These are phyloP conservation scores for Damaliscus lunatus DNA, from an alignment of 2,113 vertebrate species.

Conservation along the genomic window DNA sequence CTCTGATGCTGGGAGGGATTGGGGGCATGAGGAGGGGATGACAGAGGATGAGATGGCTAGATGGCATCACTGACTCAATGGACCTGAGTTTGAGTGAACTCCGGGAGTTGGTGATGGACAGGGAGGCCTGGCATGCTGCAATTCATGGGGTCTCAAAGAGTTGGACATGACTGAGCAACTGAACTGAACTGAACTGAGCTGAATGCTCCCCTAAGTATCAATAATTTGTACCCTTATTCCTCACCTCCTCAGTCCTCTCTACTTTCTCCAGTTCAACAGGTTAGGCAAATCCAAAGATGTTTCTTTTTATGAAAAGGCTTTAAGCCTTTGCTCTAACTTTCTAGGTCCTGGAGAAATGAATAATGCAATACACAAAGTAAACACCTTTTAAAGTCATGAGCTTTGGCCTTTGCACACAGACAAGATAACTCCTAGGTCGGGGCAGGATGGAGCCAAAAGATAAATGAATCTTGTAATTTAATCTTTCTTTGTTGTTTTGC, in stretches of 20 bases:
- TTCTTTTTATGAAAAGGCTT: neutral
- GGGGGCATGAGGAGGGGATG: no score
- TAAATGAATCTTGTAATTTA: neutral
- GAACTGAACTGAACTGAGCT: no score
- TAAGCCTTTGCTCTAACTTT: neutral
- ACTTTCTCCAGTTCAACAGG: neutral
- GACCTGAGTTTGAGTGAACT: no score
- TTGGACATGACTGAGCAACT: no score
- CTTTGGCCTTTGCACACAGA: neutral
- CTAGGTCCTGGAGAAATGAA: neutral
- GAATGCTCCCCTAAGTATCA: neutral
- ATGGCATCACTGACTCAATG: no score
- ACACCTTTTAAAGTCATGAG: neutral
- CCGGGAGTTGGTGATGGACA: no score
- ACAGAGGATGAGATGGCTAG: no score
- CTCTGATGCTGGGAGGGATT: no score
- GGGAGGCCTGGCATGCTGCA: no score
- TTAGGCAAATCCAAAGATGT: neutral
- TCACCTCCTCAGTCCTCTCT: neutral
- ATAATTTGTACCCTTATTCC: neutral
- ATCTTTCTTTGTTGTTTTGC: neutral
- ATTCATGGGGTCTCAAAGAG: no score
- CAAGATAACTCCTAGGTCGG: neutral
- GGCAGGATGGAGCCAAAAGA: neutral
- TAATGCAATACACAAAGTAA: neutral